These are phyloP conservation scores for Chelmon rostratus DNA, from an alignment of 2,797 vertebrate species.

Conservation along the genomic window DNA sequence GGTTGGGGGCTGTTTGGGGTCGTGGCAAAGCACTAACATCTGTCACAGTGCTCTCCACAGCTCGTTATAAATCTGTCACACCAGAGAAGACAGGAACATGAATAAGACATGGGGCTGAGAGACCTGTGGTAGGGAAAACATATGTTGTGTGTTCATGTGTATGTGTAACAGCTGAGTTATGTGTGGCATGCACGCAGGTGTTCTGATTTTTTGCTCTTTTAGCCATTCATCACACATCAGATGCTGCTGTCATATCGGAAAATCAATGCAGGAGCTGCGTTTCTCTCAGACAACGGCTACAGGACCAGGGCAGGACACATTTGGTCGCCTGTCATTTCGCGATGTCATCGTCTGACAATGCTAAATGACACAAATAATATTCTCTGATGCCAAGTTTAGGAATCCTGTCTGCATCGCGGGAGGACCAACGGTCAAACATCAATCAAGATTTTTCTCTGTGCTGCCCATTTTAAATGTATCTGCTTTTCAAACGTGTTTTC, in stretches of 20 bases:
- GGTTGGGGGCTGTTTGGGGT: conserved; percentile 73
- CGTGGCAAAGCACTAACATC: conserved; percentile 78
- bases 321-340: conserved; percentile 5
- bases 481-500: conserved; percentile 29
- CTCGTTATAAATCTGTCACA: conserved; percentile 79
- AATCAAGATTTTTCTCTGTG: conserved; percentile 16
- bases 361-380: conserved; percentile 42
- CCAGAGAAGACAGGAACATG: conserved; percentile 65
- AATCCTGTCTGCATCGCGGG: not conserved
- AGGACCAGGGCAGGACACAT: conserved; percentile 39
- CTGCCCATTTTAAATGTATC: conserved; percentile 14
- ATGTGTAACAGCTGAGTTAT: conserved; percentile 49
- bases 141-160: conserved; percentile 54
- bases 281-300: conserved; percentile 55
- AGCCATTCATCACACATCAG: conserved; percentile 36
- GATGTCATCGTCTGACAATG: conserved; percentile 41
- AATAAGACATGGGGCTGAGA: conserved; percentile 70
- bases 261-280: conserved; percentile 63
- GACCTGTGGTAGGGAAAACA: conserved; percentile 57
- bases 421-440: conserved; percentile 31
- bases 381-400: conserved; percentile 45
- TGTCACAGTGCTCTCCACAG: conserved; percentile 75
- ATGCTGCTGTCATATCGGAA: conserved; percentile 51
- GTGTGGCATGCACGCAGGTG: conserved; percentile 43
- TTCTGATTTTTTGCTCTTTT: conserved; percentile 41